phyloP scores from a whole-genome alignment of 2,113 vertebrate genomes.

The Mesoclemmys tuberculata region DNA sequence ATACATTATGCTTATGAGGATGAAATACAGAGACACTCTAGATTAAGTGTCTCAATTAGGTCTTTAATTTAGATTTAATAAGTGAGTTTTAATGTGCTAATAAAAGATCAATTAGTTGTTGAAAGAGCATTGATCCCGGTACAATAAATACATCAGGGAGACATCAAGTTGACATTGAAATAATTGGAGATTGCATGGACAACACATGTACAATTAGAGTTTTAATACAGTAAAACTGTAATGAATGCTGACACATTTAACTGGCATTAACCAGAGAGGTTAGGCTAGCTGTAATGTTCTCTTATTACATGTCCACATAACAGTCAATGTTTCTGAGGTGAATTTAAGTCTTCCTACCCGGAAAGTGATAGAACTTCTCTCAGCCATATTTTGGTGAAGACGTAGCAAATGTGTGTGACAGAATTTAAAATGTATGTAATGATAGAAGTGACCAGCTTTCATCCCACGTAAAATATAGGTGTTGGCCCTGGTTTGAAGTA shows the following conservation, averaged over 20 bases:
- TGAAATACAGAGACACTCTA: constrained; percentile 73
- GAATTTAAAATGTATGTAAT: neutral
- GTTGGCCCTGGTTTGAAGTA: neutral
- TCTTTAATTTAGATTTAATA: constrained; percentile 84
- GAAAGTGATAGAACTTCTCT: neutral
- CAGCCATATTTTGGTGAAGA: neutral
- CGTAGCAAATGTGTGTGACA: neutral
- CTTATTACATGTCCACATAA: constrained; percentile 29
- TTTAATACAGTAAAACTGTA: constrained; percentile 41
- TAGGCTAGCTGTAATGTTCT: constrained; percentile 37
- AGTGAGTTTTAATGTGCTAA: constrained; percentile 81
- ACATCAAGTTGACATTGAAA: constrained; percentile 65
- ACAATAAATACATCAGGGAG: constrained; percentile 75
- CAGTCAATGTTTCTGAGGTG: constrained; percentile 24
- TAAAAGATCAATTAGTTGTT: constrained; percentile 84
- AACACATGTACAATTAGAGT: constrained; percentile 55
- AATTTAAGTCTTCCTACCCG: neutral
- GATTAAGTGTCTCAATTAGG: constrained; percentile 82
- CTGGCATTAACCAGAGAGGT: constrained; percentile 1
- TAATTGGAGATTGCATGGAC: constrained; percentile 33
- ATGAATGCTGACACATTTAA: constrained; percentile 41
- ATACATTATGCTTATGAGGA: constrained; percentile 78
- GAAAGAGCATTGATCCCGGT: constrained; percentile 79
- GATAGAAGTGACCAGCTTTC: neutral
- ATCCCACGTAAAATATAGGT: neutral